Evolutionary conservation across 2,888 invertebrate genomes (phyloP).

Genomic region (Melanchra persicariae): DNA sequence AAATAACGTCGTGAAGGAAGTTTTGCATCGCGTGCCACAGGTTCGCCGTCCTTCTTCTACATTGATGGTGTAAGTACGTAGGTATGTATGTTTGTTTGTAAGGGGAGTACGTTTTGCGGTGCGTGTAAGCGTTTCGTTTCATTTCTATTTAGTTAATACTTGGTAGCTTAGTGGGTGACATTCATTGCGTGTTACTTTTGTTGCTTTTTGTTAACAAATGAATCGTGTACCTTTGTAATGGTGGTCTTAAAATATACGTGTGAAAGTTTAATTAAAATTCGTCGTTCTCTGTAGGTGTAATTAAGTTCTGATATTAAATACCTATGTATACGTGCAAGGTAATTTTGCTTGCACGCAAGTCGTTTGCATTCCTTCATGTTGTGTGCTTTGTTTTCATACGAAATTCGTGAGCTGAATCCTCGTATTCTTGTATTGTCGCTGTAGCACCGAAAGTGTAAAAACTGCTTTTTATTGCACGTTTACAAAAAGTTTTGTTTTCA

Average conservation of each 20-base stretch:
- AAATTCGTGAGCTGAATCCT: background rate
- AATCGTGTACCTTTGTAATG: slow-evolving; percentile 22
- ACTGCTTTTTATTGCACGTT: too few species aligned
- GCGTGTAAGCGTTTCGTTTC: slow-evolving; percentile 37
- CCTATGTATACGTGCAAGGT: background rate
- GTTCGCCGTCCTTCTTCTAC: slow-evolving; percentile 39
- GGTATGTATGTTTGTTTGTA: background rate
- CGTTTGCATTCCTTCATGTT: background rate
- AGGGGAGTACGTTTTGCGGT: slow-evolving; percentile 12
- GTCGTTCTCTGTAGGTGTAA: background rate
- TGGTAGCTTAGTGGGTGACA: background rate
- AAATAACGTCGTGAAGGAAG: background rate
- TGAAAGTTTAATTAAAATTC: slow-evolving; percentile 27
- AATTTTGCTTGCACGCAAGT: background rate
- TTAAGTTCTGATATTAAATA: slow-evolving; percentile 8
- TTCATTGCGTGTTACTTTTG: slow-evolving; percentile 42
- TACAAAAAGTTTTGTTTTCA: too few species aligned
- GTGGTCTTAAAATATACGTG: slow-evolving; percentile 21
- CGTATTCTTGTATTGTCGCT: background rate
- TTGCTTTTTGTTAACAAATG: slow-evolving; percentile 26
- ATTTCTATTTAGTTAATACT: slow-evolving; percentile 22
- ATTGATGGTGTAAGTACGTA: slow-evolving; percentile 32
- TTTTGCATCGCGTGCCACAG: slow-evolving; percentile 21
- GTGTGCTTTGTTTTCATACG: background rate
- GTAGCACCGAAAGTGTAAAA: background rate